These are phyloP conservation scores for Garrulus glandarius DNA, from an alignment of 2,797 vertebrate genomes.

Conservation along the genomic window DNA sequence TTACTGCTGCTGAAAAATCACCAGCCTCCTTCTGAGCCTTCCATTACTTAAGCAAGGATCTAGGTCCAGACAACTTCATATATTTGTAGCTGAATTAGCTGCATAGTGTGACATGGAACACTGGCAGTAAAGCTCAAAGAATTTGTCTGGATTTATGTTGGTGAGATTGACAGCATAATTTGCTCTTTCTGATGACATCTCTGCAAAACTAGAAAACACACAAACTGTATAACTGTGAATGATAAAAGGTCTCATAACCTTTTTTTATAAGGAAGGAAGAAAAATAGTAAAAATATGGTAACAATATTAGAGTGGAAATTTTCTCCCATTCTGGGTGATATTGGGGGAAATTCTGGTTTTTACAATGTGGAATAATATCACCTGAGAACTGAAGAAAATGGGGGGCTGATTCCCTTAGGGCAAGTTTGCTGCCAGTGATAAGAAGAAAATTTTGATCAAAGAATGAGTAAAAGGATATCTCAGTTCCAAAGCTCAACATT, in stretches of 20 bases:
- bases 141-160: background rate
- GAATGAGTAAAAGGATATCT: background rate
- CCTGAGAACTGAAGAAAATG: background rate
- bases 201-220: background rate
- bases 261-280: background rate
- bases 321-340: background rate
- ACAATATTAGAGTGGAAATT: background rate
- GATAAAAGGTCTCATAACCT: rapidly evolving
- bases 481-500: background rate
- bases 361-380: background rate
- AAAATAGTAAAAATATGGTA: background rate
- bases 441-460: background rate
- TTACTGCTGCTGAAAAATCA: background rate
- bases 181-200: background rate
- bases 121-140: background rate
- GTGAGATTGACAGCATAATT: background rate
- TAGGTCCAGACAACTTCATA: background rate
- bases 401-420: background rate
- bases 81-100: background rate
- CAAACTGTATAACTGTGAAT: background rate
- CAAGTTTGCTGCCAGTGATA: background rate
- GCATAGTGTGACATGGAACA: background rate
- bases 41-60: background rate
- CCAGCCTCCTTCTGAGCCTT: background rate
- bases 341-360: background rate